Percentiles rank a stretch among this genome's conserved stretches.
Evolutionary conservation across 1,140 invertebrate species (phyloP).

Genomic region (Papilio xuthus): DNA sequence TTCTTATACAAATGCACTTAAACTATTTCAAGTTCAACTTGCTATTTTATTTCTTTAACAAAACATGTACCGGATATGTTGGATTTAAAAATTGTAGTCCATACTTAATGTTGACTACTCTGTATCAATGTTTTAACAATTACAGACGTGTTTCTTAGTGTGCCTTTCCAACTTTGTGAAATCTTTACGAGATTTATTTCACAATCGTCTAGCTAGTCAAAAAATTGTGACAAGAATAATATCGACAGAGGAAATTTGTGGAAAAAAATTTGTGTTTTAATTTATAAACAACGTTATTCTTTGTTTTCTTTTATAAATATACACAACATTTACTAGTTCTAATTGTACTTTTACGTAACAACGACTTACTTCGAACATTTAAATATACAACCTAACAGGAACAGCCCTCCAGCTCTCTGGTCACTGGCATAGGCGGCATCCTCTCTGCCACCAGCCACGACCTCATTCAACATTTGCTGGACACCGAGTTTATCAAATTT

Average conservation of each 20-base stretch:
- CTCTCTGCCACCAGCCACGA: neutral
- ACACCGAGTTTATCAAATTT: no score
- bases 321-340: neutral
- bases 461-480: no score
- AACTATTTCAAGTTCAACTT: neutral
- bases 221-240: no score
- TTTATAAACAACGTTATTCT: neutral
- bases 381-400: conserved; percentile 31
- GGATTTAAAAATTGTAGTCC: no score
- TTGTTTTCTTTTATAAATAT: conserved; percentile 27
- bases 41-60: neutral
- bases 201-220: no score
- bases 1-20: neutral
- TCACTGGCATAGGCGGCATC: neutral
- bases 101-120: no score
- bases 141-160: no score
- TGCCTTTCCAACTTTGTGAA: no score
- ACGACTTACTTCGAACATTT: conserved; percentile 9
- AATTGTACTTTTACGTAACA: conserved; percentile 36
- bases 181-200: no score
- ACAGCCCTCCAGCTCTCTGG: neutral
- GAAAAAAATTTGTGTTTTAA: neutral
- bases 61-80: no score
- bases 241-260: neutral
- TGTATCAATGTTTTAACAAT: no score